Evolutionary conservation across 2,888 invertebrate genomes (phyloP), one percentile per base, ranked within the genome.

Genomic region (Achlya flavicornis): DNA sequence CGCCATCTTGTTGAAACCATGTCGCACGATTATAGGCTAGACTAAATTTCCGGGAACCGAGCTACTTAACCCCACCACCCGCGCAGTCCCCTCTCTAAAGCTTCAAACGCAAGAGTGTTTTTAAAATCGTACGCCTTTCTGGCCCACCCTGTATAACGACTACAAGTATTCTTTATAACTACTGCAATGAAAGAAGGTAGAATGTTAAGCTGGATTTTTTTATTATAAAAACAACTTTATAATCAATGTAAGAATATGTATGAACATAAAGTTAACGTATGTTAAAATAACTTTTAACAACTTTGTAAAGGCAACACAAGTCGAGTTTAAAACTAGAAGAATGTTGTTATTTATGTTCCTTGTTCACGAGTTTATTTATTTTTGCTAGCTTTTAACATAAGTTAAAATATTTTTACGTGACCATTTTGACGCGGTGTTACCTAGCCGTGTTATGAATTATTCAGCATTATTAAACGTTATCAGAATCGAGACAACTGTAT

Each of bases 401-500:
- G 7, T 7, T 35, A 3, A 53, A 53, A 53, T 19, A 16, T 3
- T 53, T 53, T 16, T 53, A 7, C 19, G 61, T 32, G 57, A 72
- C 66, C 64, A 64, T 69, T 73, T 41, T 48, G 57, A 63, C 32
- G 33, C 57, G 43, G 63, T 62, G 63, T 64, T 63, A 65, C 65
- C 63, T 63, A 72, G 8, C 57, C 57, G 58, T 41, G 57, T 57
- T 61, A 73, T 70, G 68, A 70, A 73, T 72, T 65, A 72, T 72
- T 68, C 73, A 72, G 60, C 62, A 64, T 72, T 68, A 62, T 65
- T 66, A 41, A 65, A 72, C 70, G 68, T 66, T 65, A 72, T 73
- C 64, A 69, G 59, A 63, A 67, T 71, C 16, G 57, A 68, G 65
- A 60, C 66, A 63, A 71, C 71, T 53, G 65, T 66, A 68, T 64